Base-by-base conservation (phyloP, 2,888 invertebrate species). In the Pediacus dermestoides region DNA sequence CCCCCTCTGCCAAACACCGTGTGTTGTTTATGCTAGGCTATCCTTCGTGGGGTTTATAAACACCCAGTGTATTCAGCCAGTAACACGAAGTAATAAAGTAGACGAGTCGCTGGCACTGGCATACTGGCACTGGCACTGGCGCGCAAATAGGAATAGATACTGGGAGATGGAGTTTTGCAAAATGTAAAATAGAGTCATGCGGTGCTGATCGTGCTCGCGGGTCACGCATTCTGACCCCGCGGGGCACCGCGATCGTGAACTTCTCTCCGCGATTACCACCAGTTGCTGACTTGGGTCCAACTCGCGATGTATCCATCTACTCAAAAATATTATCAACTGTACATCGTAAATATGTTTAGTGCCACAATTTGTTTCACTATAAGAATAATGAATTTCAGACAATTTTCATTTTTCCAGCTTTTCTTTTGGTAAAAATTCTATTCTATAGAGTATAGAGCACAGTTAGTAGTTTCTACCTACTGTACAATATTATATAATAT, bases 111-210 rank as follows among this genome's bases (percentile, higher is more conserved):
- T 28, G 13, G 28, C 14, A 28, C n/a, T n/a, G n/a, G n/a, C n/a
- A n/a, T n/a, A n/a, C n/a, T n/a, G n/a, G n/a, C n/a, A n/a, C n/a
- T n/a, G n/a, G 7, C 28, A 28, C 10, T 7, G 14, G 28, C 14
- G n/a, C n/a, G 28, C 28, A 28, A 28, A 28, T 28, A 28, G 14
- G n/a, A 28, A 28, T 13, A 28, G 28, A 28, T 28, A 12, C 14
- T 13, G 14, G 28, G 28, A 7, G 28, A 28, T 4, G 3, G 23
- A 4, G 8, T 23, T 9, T 11, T 28, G 28, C 4, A 3, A 14
- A 28, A 28, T 28, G 28, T 28, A 28, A 28, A 28, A 28, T 28
- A 28, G 28, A 28, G 28, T 28, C 28, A 28, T 28, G 28, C 28
- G 10, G 28, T 13, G 28, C 7, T n/a, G 28, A 13, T 28, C 28